Conservation (phyloP, 1,140 invertebrate species). For the Drosophila oshimai region DNA sequence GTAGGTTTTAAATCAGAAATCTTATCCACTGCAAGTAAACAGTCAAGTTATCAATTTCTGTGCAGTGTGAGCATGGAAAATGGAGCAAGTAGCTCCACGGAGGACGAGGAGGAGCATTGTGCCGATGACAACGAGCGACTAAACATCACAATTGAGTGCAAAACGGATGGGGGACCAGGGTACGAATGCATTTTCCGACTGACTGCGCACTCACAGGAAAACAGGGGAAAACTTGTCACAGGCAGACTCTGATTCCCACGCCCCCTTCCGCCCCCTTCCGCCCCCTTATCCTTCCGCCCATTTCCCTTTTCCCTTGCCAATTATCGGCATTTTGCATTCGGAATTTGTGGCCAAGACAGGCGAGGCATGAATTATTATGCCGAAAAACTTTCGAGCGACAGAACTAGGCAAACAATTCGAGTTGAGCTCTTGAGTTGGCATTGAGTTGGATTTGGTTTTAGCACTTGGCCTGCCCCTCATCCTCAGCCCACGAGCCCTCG, state of each 20-base stretch:
- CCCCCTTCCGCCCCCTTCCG: neutral
- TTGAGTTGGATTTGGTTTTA: constrained; percentile 7
- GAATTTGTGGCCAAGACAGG: constrained; percentile 20
- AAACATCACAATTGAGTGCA: constrained; percentile 34
- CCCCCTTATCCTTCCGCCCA: too few relatives aligned
- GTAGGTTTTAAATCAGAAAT: too few relatives aligned
- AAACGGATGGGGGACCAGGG: neutral
- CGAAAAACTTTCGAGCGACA: constrained; percentile 52
- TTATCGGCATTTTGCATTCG: constrained; percentile 51
- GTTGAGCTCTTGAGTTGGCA: constrained; percentile 12
- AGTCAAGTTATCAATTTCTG: neutral
- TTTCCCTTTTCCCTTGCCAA: too few relatives aligned
- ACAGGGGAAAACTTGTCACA: constrained; percentile 5
- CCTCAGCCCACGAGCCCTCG: neutral
- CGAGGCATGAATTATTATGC: constrained; percentile 63
- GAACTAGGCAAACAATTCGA: too few relatives aligned
- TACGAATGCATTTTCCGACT: constrained; percentile 35
- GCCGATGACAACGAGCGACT: constrained; percentile 27
- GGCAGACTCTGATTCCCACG: constrained; percentile 7
- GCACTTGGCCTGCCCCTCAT: neutral
- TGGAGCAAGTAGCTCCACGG: neutral
- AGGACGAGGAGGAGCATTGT: constrained; percentile 2
- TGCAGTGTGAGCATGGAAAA: neutral
- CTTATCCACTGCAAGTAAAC: too few relatives aligned
- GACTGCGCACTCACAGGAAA: constrained; percentile 6